Conservation (phyloP, 2,113 vertebrate genomes). For the Leiothrix lutea region DNA sequence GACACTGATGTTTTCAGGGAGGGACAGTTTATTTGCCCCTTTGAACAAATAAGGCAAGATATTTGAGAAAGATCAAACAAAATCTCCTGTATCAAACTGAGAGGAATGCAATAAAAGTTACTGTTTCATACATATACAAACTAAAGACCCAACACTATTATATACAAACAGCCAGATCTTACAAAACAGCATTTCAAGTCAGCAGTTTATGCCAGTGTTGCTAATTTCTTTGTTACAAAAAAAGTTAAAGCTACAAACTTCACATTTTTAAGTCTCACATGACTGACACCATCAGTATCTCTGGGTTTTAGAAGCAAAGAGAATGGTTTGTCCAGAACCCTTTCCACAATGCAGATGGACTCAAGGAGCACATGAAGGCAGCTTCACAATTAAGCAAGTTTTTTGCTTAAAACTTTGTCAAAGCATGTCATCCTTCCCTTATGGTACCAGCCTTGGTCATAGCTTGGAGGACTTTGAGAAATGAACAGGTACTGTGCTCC, state of each 20-base stretch:
- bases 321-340: conserved; percentile 19
- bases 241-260: conserved; percentile 79
- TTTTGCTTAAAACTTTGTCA: neutral
- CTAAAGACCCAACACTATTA: conserved; percentile 61
- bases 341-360: neutral
- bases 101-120: conserved; percentile 48
- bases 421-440: neutral
- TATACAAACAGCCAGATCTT: conserved; percentile 74
- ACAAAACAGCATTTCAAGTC: conserved; percentile 77
- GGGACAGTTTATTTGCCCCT: conserved; percentile 72
- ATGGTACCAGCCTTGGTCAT: neutral
- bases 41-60: conserved; percentile 64
- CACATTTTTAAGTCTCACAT: conserved; percentile 69
- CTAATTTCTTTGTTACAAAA: conserved; percentile 72
- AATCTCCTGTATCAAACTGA: conserved; percentile 58
- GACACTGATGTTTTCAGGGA: neutral
- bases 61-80: conserved; percentile 34
- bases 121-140: conserved; percentile 73
- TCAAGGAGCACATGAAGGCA: neutral
- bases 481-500: neutral
- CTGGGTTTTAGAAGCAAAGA: conserved; percentile 18
- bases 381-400: neutral
- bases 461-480: neutral
- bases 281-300: conserved; percentile 28
- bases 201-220: conserved; percentile 68